Conservation (phyloP, 2,113 vertebrate species). For the Hemiscyllium ocellatum region DNA sequence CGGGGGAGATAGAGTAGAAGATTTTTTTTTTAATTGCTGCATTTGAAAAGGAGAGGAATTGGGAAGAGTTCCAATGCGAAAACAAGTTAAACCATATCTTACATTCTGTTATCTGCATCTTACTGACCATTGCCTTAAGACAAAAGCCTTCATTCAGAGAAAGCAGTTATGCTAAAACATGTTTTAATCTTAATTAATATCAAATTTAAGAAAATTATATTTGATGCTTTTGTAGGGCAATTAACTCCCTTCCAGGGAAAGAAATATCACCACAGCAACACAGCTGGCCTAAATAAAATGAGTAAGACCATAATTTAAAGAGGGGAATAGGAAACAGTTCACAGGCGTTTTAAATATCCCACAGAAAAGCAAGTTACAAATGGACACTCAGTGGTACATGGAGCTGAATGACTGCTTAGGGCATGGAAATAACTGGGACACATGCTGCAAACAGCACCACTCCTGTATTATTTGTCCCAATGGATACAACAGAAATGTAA, state of each 20-base stretch:
- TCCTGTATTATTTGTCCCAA: neutral
- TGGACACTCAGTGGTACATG: too few relatives aligned
- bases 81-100: neutral
- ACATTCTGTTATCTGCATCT: neutral
- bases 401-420: neutral
- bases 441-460: neutral
- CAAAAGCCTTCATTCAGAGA: neutral
- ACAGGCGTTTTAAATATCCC: neutral
- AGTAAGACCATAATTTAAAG: neutral
- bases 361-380: neutral
- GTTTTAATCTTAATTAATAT: slow-evolving; percentile 5
- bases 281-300: neutral
- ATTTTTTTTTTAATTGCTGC: neutral
- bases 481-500: neutral
- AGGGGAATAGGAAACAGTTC: neutral
- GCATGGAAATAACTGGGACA: neutral
- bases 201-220: neutral
- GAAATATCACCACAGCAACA: neutral
- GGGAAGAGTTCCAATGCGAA: neutral
- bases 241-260: neutral
- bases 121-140: neutral
- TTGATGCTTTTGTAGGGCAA: neutral
- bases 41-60: neutral
- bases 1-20: neutral
- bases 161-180: neutral